Evolutionary conservation across 1,140 invertebrate genomes (phyloP).

Genomic region (Pemphigus obesinymphae): DNA sequence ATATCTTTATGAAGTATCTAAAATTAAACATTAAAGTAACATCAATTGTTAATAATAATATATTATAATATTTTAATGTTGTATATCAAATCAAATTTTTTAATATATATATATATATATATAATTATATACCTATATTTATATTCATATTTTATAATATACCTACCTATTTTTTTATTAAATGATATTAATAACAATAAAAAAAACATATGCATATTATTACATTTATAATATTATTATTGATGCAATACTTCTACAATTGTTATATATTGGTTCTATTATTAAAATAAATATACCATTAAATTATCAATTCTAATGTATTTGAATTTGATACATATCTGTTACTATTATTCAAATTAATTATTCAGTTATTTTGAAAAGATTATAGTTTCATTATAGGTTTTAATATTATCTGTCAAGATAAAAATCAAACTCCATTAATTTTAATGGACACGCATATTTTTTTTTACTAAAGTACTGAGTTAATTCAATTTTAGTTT

Average conservation of each 20-base stretch:
- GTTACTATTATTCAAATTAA: not conserved
- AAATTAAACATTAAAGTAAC: not conserved
- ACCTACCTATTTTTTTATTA: too few relatives aligned
- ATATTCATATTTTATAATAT: too few relatives aligned
- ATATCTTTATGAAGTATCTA: constrained; percentile 66
- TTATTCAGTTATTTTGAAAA: not conserved
- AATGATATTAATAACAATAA: too few relatives aligned
- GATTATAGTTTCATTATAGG: not conserved
- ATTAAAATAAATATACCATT: too few relatives aligned
- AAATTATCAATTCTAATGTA: too few relatives aligned
- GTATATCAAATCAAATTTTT: too few relatives aligned
- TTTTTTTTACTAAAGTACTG: not conserved
- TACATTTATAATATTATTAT: too few relatives aligned
- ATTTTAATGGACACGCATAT: not conserved
- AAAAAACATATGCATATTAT: too few relatives aligned
- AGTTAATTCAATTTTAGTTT: not conserved
- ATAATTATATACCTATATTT: too few relatives aligned
- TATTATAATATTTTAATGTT: not conserved
- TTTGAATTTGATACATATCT: not conserved
- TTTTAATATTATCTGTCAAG: not conserved
- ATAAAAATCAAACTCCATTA: constrained; percentile 4
- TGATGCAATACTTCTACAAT: too few relatives aligned
- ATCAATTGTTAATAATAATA: not conserved
- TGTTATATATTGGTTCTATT: too few relatives aligned
- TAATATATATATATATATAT: not conserved